phyloP scores from a whole-genome alignment of 2,113 vertebrate genomes.

The Chaetodon auriga region DNA sequence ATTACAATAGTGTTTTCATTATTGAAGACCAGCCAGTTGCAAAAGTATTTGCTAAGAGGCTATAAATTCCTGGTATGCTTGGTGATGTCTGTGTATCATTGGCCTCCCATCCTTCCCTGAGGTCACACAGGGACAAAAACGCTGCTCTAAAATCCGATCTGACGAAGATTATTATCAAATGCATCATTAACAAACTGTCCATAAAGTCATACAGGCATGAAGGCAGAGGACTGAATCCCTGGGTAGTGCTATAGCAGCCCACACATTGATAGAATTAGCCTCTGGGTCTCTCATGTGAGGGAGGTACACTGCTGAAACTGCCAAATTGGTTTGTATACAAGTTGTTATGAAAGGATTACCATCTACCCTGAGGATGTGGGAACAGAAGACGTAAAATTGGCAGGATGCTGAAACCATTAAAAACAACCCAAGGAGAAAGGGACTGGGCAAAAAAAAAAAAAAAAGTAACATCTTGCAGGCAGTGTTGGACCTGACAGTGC shows the following conservation, averaged over 20 bases:
- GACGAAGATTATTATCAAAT: constrained; percentile 67
- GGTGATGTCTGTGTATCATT: constrained; percentile 47
- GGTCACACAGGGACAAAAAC: constrained; percentile 60
- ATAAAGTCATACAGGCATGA: constrained; percentile 73
- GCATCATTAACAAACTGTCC: constrained; percentile 67
- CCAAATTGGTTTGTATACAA: constrained; percentile 81
- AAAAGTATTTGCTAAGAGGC: constrained; percentile 66
- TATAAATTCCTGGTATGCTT: constrained; percentile 66
- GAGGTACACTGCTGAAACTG: constrained; percentile 72
- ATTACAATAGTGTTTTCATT: constrained; percentile 64
- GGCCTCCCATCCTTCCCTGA: constrained; percentile 48
- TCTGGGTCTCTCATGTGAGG: constrained; percentile 71
- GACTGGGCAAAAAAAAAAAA: constrained; percentile 29
- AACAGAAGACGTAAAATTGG: constrained; percentile 74
- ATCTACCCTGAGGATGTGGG: constrained; percentile 75
- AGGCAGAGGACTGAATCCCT: constrained; percentile 65
- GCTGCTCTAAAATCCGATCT: constrained; percentile 49
- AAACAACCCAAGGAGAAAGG: constrained; percentile 46
- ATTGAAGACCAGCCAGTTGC: constrained; percentile 50
- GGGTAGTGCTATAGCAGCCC: constrained; percentile 67
- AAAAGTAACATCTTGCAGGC: constrained; percentile 32
- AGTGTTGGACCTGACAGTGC: constrained; percentile 47
- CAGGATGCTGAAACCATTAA: constrained; percentile 64
- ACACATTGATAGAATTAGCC: constrained; percentile 77
- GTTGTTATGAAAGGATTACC: constrained; percentile 80